phyloP scores from a whole-genome alignment of 2,113 vertebrate genomes.

The Pontoporia blainvillei region DNA sequence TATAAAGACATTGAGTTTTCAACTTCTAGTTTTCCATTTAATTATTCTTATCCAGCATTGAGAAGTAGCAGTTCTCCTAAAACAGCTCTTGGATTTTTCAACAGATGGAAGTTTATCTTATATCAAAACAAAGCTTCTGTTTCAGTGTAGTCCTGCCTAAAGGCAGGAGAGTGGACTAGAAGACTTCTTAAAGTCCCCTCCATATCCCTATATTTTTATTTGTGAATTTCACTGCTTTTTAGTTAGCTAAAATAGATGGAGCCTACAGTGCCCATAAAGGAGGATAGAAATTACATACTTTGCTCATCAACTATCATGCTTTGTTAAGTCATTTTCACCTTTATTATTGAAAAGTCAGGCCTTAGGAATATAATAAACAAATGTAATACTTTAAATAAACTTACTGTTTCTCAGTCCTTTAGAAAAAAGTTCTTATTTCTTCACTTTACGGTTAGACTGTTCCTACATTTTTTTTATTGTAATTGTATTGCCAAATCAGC shows the following conservation, averaged over 20 bases:
- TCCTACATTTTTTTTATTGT: constrained; percentile 79
- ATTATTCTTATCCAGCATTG: constrained; percentile 14
- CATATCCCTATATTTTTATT: not conserved
- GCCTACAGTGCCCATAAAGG: not conserved
- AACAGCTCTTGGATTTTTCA: constrained; percentile 54
- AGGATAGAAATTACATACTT: not conserved
- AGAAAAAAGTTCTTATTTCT: constrained; percentile 37
- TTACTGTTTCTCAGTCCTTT: constrained; percentile 6
- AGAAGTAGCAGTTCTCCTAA: constrained; percentile 29
- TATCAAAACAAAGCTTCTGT: constrained; percentile 63
- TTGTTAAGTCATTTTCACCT: not conserved
- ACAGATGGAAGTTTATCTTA: constrained; percentile 62
- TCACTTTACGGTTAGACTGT: constrained; percentile 32
- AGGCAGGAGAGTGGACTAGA: constrained; percentile 20
- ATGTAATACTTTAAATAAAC: not conserved
- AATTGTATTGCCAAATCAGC: constrained; percentile 82
- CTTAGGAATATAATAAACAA: not conserved
- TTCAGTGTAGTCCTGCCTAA: constrained; percentile 42
- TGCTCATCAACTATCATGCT: not conserved
- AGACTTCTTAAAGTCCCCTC: not conserved
- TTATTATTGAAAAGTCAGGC: not conserved
- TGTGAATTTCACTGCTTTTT: not conserved
- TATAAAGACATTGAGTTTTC: not conserved
- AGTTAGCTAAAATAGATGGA: not conserved
- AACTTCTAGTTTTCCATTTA: constrained; percentile 12